Conservation (phyloP, 1,140 invertebrate species). For the Pteromalus puparum region DNA sequence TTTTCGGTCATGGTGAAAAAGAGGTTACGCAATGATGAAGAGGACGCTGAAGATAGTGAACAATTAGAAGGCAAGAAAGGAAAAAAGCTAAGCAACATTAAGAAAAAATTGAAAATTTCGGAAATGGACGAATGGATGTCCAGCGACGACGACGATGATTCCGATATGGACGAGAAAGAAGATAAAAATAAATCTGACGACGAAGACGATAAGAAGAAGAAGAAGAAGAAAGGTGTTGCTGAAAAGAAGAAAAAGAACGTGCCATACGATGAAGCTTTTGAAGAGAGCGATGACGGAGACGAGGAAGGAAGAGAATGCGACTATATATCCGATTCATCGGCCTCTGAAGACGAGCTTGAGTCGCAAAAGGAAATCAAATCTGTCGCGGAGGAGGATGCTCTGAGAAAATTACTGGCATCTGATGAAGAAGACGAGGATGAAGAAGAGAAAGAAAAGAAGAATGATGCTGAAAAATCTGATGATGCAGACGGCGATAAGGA, state of each 20-base stretch:
- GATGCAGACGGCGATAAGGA: conserved; percentile 76
- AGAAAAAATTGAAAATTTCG: too few species aligned
- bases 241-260: conserved; percentile 84
- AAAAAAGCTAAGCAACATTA: too few species aligned
- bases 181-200: conserved; percentile 83
- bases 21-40: conserved; percentile 88
- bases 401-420: conserved; percentile 90
- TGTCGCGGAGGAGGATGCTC: conserved; percentile 93
- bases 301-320: conserved; percentile 94
- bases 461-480: conserved; percentile 79
- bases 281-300: conserved; percentile 98
- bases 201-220: conserved; percentile 81
- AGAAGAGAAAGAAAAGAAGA: conserved; percentile 79
- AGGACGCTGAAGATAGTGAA: conserved; percentile 85
- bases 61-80: conserved; percentile 73
- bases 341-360: conserved; percentile 86
- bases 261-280: conserved; percentile 91
- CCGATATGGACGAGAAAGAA: conserved; percentile 79
- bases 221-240: conserved; percentile 76
- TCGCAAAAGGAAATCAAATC: conserved; percentile 84
- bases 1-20: conserved; percentile 96
- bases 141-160: conserved; percentile 86
- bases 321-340: conserved; percentile 91
- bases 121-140: conserved; percentile 97
- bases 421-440: conserved; percentile 93